phyloP scores from a whole-genome alignment of 92 coral and sea anemone species.

The Chrysogorgia sp. region DNA sequence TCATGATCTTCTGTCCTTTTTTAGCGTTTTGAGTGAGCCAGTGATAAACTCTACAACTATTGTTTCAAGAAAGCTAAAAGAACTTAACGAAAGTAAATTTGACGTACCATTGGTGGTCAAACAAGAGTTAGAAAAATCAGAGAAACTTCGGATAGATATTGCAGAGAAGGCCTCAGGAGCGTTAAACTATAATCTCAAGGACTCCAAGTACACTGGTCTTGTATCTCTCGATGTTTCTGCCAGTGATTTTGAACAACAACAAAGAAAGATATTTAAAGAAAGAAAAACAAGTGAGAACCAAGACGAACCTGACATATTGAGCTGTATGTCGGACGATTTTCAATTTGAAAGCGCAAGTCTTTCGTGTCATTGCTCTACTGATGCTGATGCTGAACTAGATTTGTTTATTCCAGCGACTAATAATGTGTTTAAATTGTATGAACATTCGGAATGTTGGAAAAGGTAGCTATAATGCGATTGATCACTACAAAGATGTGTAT shows the following conservation, averaged over 20 bases:
- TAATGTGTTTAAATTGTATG: constrained; percentile 84
- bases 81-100: constrained; percentile 72
- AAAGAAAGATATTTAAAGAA: constrained; percentile 56
- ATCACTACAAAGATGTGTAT: background rate
- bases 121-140: constrained; percentile 85
- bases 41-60: constrained; percentile 78
- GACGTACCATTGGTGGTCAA: constrained; percentile 74
- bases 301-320: constrained; percentile 88
- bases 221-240: constrained; percentile 81
- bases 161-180: constrained; percentile 86
- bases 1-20: no score
- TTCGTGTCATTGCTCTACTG: constrained; percentile 63
- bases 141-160: constrained; percentile 67
- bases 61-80: constrained; percentile 66
- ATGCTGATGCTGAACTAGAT: constrained; percentile 57
- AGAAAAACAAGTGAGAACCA: constrained; percentile 53
- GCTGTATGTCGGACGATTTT: constrained; percentile 76
- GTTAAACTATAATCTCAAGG: constrained; percentile 78
- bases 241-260: constrained; percentile 64
- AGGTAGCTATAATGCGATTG: background rate
- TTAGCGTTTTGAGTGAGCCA: constrained; percentile 62
- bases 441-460: constrained; percentile 88
- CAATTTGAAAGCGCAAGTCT: constrained; percentile 81
- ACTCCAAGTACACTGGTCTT: constrained; percentile 71
- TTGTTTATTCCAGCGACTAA: constrained; percentile 39